These are phyloP conservation scores for Rutilus rutilus DNA, from an alignment of 2,113 vertebrate genomes.

Conservation along the genomic window DNA sequence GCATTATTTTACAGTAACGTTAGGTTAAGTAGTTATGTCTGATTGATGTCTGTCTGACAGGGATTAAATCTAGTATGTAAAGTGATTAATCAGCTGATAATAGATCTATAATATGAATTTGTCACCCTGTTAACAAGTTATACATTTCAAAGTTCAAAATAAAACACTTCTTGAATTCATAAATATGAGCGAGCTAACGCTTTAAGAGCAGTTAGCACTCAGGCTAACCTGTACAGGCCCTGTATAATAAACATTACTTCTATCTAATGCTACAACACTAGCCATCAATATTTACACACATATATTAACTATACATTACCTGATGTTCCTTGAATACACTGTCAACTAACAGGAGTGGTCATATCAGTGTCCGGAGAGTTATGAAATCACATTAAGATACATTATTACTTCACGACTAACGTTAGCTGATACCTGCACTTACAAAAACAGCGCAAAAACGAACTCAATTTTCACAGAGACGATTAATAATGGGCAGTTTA, in stretches of 20 bases:
- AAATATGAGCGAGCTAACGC: neutral
- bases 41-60: neutral
- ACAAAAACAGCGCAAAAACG: conserved; percentile 5
- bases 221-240: conserved; percentile 31
- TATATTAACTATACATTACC: conserved; percentile 26
- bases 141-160: neutral
- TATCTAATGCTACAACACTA: conserved; percentile 1
- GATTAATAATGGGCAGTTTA: conserved; percentile 3
- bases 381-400: conserved; percentile 17
- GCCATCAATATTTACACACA: neutral
- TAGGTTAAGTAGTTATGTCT: neutral
- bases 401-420: neutral
- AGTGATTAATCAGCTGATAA: neutral
- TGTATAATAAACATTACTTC: conserved; percentile 5
- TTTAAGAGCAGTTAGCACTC: conserved; percentile 32
- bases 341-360: conserved; percentile 42
- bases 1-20: neutral
- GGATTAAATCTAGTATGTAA: neutral
- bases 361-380: conserved; percentile 15
- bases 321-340: neutral
- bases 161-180: neutral
- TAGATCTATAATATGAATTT: neutral
- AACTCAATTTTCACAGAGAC: neutral
- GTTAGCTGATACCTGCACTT: conserved; percentile 11
- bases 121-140: neutral